Conservation (phyloP, 2,888 invertebrate species). For the Imbricaverruca yamaguchii region DNA sequence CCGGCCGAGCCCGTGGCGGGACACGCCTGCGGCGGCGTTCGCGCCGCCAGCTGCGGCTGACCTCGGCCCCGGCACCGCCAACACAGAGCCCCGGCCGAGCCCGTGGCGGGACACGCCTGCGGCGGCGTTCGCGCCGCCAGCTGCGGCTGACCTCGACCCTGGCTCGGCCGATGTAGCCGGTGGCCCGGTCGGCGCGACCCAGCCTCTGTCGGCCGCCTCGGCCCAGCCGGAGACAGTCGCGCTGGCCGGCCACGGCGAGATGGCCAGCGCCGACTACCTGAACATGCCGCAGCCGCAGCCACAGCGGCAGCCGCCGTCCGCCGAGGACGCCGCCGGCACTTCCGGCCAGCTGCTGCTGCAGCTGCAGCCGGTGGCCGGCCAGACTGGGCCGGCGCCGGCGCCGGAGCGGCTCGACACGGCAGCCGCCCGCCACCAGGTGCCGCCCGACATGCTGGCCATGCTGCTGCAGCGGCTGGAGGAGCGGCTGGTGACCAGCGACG, state of each 20-base stretch:
- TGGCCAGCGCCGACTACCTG: constrained; percentile 8
- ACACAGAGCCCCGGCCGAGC: neutral
- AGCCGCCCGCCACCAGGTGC: neutral
- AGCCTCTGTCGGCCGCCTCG: neutral
- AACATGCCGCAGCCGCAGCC: neutral
- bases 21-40: neutral
- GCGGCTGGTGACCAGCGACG: constrained; percentile 34
- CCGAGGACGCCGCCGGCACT: no score
- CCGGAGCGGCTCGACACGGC: no score
- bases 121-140: neutral
- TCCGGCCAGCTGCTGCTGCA: no score
- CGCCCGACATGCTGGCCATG: constrained; percentile 11
- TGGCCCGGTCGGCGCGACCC: neutral
- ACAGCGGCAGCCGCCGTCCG: neutral
- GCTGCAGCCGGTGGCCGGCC: neutral
- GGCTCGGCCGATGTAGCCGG: neutral
- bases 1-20: neutral
- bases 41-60: neutral
- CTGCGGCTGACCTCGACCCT: neutral
- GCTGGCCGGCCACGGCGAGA: no score
- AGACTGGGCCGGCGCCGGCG: neutral
- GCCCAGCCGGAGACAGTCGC: neutral
- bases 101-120: neutral
- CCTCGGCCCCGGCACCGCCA: neutral
- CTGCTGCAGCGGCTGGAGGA: constrained; percentile 35